Evolutionary conservation across 2,797 vertebrate genomes (phyloP), one percentile per base, ranked within the genome.

Genomic region (Ciconia nigra): DNA sequence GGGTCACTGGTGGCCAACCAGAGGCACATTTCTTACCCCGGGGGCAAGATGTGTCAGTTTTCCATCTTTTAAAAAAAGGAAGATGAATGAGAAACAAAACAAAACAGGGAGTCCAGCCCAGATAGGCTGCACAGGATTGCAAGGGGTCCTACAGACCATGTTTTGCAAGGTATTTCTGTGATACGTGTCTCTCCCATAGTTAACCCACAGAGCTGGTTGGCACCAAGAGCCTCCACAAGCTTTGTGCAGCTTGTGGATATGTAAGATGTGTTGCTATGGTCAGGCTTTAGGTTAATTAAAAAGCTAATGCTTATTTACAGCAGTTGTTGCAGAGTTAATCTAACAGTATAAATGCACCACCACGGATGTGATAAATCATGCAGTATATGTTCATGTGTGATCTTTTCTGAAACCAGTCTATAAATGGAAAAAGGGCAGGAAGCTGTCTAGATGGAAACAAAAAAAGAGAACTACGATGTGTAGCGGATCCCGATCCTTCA

Each of bases 351-450:
- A 65, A 51, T 3, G 13, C 44, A 44, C 35, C 11, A 21, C 10
- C 63, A 61, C 0, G 1, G 21, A 21, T 3, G 41, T 20, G 58
- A 51, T 66, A 76, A 83, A 87, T 66, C 39, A 24, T 47, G 46
- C 17, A 20, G 49, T 1, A 0, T 18, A 19, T 29, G 44, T 25
- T 83, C 63, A 37, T 1, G 1, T 2, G 15, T 44, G 62, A 52
- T 49, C 51, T 92, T 42, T 39, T 54, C n/a, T 77, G 52, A 83
- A 80, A 83, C 63, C 11, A 47, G 46, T 28, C 11, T n/a, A 5
- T 26, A 90, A 49, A n/a, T 41, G 26, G 39, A 80, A 90, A 69
- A 58, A 35, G 9, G 16, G 20, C 37, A 77, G 51, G 71, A 92
- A 65, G 29, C 5, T 57, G 28, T 51, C 49, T 57, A 41, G 55